Conservation (phyloP, 2,888 invertebrate species). For the Aleiodes leptofemur region DNA sequence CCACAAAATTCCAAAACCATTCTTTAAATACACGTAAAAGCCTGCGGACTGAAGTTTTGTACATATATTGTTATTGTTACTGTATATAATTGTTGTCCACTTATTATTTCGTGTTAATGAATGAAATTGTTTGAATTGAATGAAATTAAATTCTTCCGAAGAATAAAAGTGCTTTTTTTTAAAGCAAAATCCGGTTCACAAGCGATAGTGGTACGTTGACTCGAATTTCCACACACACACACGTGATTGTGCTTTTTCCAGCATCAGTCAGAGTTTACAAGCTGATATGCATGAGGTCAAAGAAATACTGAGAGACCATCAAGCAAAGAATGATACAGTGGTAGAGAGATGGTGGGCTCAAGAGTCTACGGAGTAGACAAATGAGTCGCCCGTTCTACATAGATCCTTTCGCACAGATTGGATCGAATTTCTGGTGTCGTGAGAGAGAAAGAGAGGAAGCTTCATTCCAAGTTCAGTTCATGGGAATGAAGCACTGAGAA, state of each 20-base stretch:
- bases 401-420: constrained; percentile 72
- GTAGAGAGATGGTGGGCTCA: constrained; percentile 28
- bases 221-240: constrained; percentile 50
- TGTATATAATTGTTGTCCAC: too few relatives aligned
- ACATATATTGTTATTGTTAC: too few relatives aligned
- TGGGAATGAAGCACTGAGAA: constrained; percentile 44
- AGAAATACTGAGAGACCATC: constrained; percentile 47
- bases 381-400: constrained; percentile 74
- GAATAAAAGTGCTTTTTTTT: too few relatives aligned
- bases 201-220: not conserved
- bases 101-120: too few relatives aligned
- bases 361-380: constrained; percentile 64
- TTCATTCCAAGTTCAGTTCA: constrained; percentile 32
- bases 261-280: constrained; percentile 37
- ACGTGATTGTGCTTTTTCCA: constrained; percentile 36
- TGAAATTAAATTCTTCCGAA: too few relatives aligned
- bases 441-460: constrained; percentile 62
- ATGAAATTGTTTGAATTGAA: too few relatives aligned
- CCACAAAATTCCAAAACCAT: too few relatives aligned
- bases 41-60: too few relatives aligned
- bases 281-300: constrained; percentile 19
- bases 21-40: too few relatives aligned
- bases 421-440: constrained; percentile 74
- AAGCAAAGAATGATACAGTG: constrained; percentile 43
- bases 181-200: not conserved